phyloP scores from a whole-genome alignment of 1,140 invertebrate genomes.

The Coptotermes formosanus region DNA sequence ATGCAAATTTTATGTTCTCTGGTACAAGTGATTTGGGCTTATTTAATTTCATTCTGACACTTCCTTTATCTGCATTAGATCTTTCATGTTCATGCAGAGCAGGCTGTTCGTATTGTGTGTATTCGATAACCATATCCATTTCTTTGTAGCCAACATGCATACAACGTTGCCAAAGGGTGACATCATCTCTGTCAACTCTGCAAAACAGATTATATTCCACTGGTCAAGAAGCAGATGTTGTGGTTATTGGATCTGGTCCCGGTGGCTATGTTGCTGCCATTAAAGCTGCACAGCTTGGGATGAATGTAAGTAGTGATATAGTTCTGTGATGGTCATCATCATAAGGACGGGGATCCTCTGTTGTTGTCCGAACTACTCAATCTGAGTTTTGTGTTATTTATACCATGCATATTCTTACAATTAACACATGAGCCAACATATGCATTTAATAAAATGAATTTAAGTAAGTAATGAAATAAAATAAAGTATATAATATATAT shows the following conservation, averaged over 20 bases:
- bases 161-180: conserved; percentile 42
- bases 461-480: no score
- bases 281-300: conserved; percentile 96
- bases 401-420: no score
- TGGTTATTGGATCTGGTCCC: conserved; percentile 97
- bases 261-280: conserved; percentile 99
- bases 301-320: conserved; percentile 67
- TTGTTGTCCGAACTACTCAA: no score
- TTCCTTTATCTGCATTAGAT: not conserved
- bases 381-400: no score
- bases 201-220: conserved; percentile 61
- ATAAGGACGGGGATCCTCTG: no score
- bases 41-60: not conserved
- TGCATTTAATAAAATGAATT: no score
- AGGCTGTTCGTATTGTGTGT: not conserved
- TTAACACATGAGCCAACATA: no score
- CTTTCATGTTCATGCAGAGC: not conserved
- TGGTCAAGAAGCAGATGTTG: conserved; percentile 83
- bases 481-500: no score
- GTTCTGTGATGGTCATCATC: no score
- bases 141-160: conserved; percentile 45
- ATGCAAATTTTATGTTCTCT: conserved; percentile 20
- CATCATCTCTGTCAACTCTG: conserved; percentile 42
- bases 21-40: not conserved
- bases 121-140: not conserved